Conservation (phyloP, 2,888 invertebrate species). For the Drosophila formosana region DNA sequence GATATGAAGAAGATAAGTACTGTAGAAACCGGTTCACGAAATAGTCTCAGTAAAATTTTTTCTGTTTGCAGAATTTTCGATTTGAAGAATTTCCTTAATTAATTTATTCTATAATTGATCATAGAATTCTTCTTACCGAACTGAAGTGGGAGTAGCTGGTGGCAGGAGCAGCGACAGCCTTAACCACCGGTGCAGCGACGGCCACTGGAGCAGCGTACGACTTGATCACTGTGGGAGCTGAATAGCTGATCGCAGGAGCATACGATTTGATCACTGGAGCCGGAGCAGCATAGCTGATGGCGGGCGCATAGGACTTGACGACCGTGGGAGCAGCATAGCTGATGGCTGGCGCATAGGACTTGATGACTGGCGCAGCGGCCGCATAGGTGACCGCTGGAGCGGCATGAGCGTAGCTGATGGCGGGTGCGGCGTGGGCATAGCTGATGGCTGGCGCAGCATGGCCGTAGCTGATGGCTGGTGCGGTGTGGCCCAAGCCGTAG, state of each 20-base stretch:
- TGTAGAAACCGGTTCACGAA: no score
- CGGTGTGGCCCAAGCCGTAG: slow-evolving; percentile 52
- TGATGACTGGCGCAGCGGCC: slow-evolving; percentile 52
- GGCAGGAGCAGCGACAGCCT: slow-evolving; percentile 78
- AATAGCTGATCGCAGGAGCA: slow-evolving; percentile 71
- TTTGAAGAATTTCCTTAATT: no score
- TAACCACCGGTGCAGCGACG: slow-evolving; percentile 59
- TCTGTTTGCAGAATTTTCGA: no score
- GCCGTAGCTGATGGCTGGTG: slow-evolving; percentile 46
- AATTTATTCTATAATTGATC: not conserved
- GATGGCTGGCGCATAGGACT: slow-evolving; percentile 68
- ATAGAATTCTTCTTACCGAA: slow-evolving; percentile 75
- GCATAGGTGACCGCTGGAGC: slow-evolving; percentile 66
- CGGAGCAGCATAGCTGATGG: slow-evolving; percentile 68
- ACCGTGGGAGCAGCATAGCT: slow-evolving; percentile 49
- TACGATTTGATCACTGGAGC: slow-evolving; percentile 60
- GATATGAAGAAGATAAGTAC: no score
- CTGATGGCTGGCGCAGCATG: slow-evolving; percentile 38
- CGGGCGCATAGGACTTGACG: slow-evolving; percentile 64
- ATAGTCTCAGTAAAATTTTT: no score
- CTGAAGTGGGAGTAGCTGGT: slow-evolving; percentile 88
- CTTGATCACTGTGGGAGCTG: slow-evolving; percentile 65
- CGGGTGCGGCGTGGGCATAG: slow-evolving; percentile 34
- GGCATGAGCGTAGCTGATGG: slow-evolving; percentile 40
- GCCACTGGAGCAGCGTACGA: slow-evolving; percentile 57